Conservation (phyloP, 1,140 invertebrate genomes). For the Drosophila lowei region DNA sequence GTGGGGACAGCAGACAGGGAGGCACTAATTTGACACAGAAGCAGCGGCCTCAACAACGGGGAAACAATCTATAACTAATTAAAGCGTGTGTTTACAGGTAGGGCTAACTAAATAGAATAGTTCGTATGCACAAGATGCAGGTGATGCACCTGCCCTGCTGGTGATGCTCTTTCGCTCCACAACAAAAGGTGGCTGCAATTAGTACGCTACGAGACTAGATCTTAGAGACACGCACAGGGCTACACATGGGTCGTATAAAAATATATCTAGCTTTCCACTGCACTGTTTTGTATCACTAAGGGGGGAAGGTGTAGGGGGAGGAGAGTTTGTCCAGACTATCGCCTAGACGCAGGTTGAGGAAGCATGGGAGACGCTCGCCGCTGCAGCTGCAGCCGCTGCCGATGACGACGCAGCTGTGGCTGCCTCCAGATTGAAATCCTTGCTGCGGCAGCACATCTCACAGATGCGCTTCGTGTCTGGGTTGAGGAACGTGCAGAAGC, state of each 20-base stretch:
- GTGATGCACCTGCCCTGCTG: background rate
- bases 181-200: constrained; percentile 43
- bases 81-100: constrained; percentile 76
- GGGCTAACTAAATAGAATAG: constrained; percentile 48
- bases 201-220: constrained; percentile 44
- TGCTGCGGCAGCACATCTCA: constrained; percentile 88
- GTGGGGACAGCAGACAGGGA: constrained; percentile 21
- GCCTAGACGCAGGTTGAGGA: constrained; percentile 77
- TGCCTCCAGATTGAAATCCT: constrained; percentile 75
- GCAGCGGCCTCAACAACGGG: constrained; percentile 65
- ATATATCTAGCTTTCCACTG: constrained; percentile 46
- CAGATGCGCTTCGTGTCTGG: constrained; percentile 85
- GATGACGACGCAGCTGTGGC: constrained; percentile 41
- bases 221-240: constrained; percentile 47
- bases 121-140: constrained; percentile 33
- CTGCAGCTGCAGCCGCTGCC: constrained; percentile 47
- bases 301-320: constrained; percentile 5
- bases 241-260: constrained; percentile 47
- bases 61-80: constrained; percentile 78
- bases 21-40: constrained; percentile 75
- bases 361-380: constrained; percentile 58
- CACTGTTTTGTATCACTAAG: constrained; percentile 53
- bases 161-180: constrained; percentile 2
- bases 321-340: constrained; percentile 1
- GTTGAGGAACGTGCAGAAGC: constrained; percentile 88